Conservation (phyloP, 64 coral and sea anemone species). For the Montipora foliosa region DNA sequence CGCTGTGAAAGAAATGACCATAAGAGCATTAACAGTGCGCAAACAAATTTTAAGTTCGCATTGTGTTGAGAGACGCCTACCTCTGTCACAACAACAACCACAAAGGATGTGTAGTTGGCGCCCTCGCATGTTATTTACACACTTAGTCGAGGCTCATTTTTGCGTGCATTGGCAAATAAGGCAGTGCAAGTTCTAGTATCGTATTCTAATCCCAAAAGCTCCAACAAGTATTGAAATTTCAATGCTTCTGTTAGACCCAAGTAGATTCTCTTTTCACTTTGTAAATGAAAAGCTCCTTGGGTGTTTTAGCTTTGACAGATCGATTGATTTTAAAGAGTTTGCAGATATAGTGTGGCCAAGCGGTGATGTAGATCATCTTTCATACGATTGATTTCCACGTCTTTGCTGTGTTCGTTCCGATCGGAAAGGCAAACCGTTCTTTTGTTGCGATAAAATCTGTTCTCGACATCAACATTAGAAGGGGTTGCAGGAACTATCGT, state of each 20-base stretch:
- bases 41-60: slow-evolving; percentile 12
- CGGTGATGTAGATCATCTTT: background rate
- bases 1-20: slow-evolving; percentile 1
- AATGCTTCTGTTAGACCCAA: background rate
- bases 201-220: background rate
- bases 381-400: background rate
- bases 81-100: background rate
- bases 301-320: slow-evolving; percentile 3
- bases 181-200: too few relatives aligned
- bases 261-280: background rate
- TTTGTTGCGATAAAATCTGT: background rate
- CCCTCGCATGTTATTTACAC: background rate
- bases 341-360: background rate
- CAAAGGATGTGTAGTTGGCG: background rate
- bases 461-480: background rate
- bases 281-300: background rate
- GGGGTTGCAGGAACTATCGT: background rate
- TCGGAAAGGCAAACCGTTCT: background rate
- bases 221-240: background rate
- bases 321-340: background rate
- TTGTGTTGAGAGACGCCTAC: background rate
- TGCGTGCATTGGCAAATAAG: background rate
- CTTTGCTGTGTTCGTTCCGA: background rate
- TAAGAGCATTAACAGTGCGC: slow-evolving; percentile 1
- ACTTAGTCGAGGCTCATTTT: background rate